phyloP scores from a whole-genome alignment of 2,797 vertebrate species.

The Pterois miles region DNA sequence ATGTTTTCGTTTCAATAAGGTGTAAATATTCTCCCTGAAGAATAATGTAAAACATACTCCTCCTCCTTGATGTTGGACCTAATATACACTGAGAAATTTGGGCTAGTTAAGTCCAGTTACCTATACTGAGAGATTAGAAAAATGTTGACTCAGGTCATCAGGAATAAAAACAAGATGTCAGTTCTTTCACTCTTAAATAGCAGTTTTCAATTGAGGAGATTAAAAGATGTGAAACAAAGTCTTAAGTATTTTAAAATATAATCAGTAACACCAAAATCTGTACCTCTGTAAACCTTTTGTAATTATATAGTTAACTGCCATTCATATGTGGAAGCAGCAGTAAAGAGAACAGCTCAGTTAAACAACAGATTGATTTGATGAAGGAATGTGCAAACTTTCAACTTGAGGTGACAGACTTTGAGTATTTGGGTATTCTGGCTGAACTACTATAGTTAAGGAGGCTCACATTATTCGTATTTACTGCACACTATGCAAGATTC shows the following conservation, averaged over 20 bases:
- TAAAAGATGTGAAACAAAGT: neutral
- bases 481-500: neutral
- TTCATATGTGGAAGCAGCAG: neutral
- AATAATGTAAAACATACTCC: too few relatives aligned
- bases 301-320: neutral
- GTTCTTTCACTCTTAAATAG: neutral
- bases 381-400: neutral
- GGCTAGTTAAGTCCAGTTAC: neutral
- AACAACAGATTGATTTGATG: neutral
- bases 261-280: neutral
- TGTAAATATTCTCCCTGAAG: too few relatives aligned
- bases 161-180: neutral
- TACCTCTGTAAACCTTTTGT: neutral
- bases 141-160: neutral
- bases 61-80: neutral
- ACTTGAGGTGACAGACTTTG: neutral
- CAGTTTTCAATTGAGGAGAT: neutral
- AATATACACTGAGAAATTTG: neutral
- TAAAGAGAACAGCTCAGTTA: neutral
- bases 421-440: neutral
- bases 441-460: too few relatives aligned
- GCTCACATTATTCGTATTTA: neutral
- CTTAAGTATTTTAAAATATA: neutral
- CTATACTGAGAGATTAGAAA: neutral
- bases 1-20: neutral